Evolutionary conservation across 2,113 vertebrate species (phyloP), one percentile per base, ranked within the genome.

Genomic region (Indri indri): DNA sequence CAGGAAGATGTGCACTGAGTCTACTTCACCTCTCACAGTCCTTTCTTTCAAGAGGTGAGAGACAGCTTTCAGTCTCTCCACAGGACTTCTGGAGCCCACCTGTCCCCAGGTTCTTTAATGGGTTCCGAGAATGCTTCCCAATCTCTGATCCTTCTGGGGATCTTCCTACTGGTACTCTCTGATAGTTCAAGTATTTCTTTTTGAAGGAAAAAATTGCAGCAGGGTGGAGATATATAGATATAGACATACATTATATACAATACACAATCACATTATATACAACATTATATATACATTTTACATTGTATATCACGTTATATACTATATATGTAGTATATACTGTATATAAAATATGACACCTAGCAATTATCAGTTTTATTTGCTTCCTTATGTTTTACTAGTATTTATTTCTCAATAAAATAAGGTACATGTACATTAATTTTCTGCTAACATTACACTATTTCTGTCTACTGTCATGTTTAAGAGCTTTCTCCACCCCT

Each of bases 391-490:
- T 70, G 8, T 52, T 50, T 77, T 80, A 27, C 4, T 83, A 25
- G 42, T 52, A 76, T 76, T 42, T 77, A 47, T 63, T 93, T 92
- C 89, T 77, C 65, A 96, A 57, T 76, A 70, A 86, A 73, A 37
- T 63, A 54, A 63, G 22, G 52, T 30, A 45, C 18, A 47, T 23
- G 47, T 6, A 34, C 9, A 32, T 18, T 65, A 89, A 76, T 82
- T 87, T 77, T 37, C 54, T 82, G 52, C 59, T 57, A 79, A 59
- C 61, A 65, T 66, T n/a, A 10, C 54, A 42, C 7, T 16, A 50
- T 71, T 65, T 90, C 54, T 42, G 42, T 90, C 47, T 42, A 42
- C 11, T 47, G 37, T 87, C 61, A 83, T 4, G 16, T 66, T 73
- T 10, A 65, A 86, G 54, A 74, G 20, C 23, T 37, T 68, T 87